Evolutionary conservation across 2,888 invertebrate species (phyloP).

Genomic region (Branchellion lobata): DNA sequence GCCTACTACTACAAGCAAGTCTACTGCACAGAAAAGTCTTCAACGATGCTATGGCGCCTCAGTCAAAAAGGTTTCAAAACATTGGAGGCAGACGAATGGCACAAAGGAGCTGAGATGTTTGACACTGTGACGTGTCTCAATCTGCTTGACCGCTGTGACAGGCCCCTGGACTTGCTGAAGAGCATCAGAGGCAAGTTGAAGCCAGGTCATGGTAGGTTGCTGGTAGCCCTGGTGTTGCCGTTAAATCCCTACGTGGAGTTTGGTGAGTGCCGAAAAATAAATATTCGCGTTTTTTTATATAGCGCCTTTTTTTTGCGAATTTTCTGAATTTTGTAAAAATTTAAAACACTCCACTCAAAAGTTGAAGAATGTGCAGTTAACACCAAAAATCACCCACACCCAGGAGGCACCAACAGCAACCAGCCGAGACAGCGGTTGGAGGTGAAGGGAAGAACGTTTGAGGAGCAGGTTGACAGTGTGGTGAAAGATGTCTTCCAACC

Average conservation of each 20-base stretch:
- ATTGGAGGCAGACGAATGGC: constrained; percentile 73
- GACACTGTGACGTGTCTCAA: constrained; percentile 86
- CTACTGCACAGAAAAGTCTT: constrained; percentile 88
- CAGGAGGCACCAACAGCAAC: too few species aligned
- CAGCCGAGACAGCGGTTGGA: constrained; percentile 59
- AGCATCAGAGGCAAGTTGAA: constrained; percentile 74
- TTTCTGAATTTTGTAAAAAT: too few species aligned
- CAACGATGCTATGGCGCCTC: constrained; percentile 80
- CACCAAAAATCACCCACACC: too few species aligned
- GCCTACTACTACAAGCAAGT: constrained; percentile 73
- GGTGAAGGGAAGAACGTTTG: constrained; percentile 62
- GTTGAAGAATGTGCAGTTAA: too few species aligned
- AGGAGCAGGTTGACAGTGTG: constrained; percentile 76
- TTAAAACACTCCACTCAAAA: too few species aligned
- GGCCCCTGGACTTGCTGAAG: constrained; percentile 76
- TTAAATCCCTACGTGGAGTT: constrained; percentile 89
- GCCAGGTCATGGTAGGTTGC: constrained; percentile 68
- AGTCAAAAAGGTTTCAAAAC: constrained; percentile 70
- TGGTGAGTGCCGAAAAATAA: constrained; percentile 53
- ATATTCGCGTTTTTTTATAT: too few species aligned
- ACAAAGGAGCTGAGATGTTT: constrained; percentile 64
- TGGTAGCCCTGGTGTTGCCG: constrained; percentile 89
- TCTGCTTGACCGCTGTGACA: constrained; percentile 86
- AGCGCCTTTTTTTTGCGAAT: too few species aligned
- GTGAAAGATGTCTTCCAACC: constrained; percentile 69